These are phyloP conservation scores for Taurulus bubalis DNA, from an alignment of 2,113 vertebrate genomes.

Conservation along the genomic window DNA sequence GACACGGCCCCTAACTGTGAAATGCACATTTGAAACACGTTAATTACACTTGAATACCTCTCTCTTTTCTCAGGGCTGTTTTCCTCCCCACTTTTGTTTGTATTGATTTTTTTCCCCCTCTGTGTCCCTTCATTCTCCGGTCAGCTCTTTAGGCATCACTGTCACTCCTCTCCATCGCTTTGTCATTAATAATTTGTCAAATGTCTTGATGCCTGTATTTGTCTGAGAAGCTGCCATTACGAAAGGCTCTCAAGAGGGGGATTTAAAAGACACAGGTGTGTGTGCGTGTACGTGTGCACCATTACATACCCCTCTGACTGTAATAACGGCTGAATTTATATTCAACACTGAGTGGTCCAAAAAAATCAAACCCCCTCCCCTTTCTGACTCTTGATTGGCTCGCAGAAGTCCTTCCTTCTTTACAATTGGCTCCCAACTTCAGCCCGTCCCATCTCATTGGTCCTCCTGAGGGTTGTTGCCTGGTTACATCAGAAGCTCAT, in stretches of 20 bases:
- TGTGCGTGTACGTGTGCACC: background rate
- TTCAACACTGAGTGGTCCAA: constrained; percentile 20
- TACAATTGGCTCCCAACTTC: constrained; percentile 53
- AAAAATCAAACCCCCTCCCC: constrained; percentile 31
- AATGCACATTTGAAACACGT: background rate
- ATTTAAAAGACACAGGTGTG: constrained; percentile 5
- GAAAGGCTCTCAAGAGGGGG: background rate
- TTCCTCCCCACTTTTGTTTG: background rate
- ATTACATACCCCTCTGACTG: constrained; percentile 34
- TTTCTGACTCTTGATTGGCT: constrained; percentile 56
- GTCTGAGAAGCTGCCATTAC: background rate
- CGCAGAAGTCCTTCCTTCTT: constrained; percentile 22
- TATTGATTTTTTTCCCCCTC: background rate
- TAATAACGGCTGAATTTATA: constrained; percentile 63
- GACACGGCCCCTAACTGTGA: background rate
- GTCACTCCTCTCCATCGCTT: background rate
- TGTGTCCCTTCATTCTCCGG: background rate
- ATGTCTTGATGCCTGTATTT: constrained; percentile 5
- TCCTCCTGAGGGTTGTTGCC: constrained; percentile 58
- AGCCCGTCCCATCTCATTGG: constrained; percentile 72
- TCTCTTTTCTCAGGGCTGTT: background rate
- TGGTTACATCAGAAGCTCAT: constrained; percentile 77
- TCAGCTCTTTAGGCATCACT: background rate
- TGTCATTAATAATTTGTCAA: background rate
- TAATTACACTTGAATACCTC: background rate